Conservation (phyloP, 2,113 vertebrate genomes). For the Scomber japonicus region DNA sequence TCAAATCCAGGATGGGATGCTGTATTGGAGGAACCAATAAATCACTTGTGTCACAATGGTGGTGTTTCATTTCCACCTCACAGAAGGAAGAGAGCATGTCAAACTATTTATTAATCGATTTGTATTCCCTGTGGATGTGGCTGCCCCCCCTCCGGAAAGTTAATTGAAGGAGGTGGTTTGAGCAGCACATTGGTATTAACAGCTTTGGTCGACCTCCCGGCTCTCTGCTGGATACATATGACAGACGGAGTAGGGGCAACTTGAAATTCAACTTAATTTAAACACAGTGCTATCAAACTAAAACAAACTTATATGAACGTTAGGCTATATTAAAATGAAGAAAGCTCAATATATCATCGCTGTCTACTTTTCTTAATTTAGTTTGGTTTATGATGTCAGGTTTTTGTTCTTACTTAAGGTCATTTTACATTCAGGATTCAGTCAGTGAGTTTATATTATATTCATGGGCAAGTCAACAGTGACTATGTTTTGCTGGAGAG, state of each 20-base stretch:
- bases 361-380: background rate
- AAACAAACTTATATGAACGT: background rate
- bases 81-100: constrained; percentile 47
- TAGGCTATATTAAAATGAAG: background rate
- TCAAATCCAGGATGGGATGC: constrained; percentile 49
- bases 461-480: constrained; percentile 58
- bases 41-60: constrained; percentile 66
- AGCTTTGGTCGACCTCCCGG: constrained; percentile 4
- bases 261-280: background rate
- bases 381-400: background rate
- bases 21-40: constrained; percentile 60
- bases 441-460: constrained; percentile 49
- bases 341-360: background rate
- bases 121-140: constrained; percentile 42
- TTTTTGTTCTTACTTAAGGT: background rate
- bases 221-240: background rate
- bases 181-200: constrained; percentile 26
- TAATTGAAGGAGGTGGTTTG: constrained; percentile 64
- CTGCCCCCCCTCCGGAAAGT: constrained; percentile 53
- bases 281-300: background rate
- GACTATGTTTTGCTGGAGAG: constrained; percentile 50
- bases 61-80: constrained; percentile 72
- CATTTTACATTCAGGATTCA: constrained; percentile 7
- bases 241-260: background rate
- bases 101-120: constrained; percentile 73